Conservation (phyloP, 2,113 vertebrate species). For the Apaloderma vittatum region DNA sequence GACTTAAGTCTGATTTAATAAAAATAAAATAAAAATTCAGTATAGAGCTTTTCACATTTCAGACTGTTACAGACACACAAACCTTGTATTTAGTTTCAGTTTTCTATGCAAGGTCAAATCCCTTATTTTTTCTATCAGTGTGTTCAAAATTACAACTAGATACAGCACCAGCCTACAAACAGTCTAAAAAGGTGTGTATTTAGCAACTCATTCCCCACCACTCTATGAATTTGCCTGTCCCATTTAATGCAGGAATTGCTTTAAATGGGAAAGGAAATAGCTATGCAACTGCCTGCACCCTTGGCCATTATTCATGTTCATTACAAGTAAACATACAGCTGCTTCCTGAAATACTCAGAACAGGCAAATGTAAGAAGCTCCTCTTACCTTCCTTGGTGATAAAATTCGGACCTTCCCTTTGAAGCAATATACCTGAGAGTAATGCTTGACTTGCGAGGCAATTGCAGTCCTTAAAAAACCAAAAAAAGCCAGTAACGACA, state of each 20-base stretch:
- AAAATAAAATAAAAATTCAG: constrained; percentile 27
- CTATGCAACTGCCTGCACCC: not conserved
- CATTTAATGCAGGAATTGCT: constrained; percentile 38
- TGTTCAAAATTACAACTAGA: constrained; percentile 20
- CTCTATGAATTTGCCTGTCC: not conserved
- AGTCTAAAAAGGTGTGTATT: not conserved
- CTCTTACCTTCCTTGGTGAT: constrained; percentile 90
- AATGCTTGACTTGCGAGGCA: constrained; percentile 92
- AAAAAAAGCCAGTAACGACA: not conserved
- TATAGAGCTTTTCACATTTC: not conserved
- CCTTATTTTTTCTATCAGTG: not conserved
- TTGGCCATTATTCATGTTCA: not conserved
- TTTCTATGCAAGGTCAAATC: not conserved
- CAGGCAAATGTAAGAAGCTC: not conserved
- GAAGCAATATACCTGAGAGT: constrained; percentile 87
- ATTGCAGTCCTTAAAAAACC: constrained; percentile 85
- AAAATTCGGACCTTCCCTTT: constrained; percentile 92
- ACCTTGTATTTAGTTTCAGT: not conserved
- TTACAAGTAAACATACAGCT: not conserved
- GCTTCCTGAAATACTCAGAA: not conserved
- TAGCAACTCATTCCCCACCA: constrained; percentile 5
- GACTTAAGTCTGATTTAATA: not conserved
- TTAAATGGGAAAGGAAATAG: constrained; percentile 47
- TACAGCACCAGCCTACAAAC: not conserved
- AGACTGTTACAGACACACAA: not conserved